Evolutionary conservation across 2,888 invertebrate species (phyloP), one percentile per base, ranked within the genome.

Genomic region (Sarcophaga caerulescens): DNA sequence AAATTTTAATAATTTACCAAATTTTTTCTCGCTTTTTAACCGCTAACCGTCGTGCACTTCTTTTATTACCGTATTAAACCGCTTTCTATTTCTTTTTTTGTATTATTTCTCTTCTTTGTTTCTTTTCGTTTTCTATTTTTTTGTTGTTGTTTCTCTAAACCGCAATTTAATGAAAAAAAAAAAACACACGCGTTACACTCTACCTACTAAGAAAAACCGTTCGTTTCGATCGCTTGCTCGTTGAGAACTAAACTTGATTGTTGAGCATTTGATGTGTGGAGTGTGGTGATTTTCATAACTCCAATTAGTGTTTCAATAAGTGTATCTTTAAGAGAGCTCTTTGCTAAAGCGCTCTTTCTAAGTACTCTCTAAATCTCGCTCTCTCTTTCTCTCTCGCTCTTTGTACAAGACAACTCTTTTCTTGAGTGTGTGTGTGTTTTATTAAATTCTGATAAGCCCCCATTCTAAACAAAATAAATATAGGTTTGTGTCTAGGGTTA

Each of bases 221-320:
- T 87, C 88, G 87, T 73, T 78, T 88, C 86, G 88, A 85, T 88
- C 88, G 87, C 70, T 79, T 77, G 87, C 81, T 88, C 87, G 81
- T 82, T 86, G 84, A 85, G 81, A 88, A 88, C 88, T 88, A 84
- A 84, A 75, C 70, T 81, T 77, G 87, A 79, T 88, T 86, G 81
- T 82, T 86, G 84, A 85, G 84, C 87, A 88, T 88, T 88, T 83
- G 81, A 68, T 52, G 52, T 52, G 52, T 52, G 4, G 17, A 52
- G 52, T 52, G 52, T 52, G 52, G 59, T 17, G 52, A 17, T 63
- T 14, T 81, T 81, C 77, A 25, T 83, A 85, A 85, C 85, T 85
- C 80, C 85, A 85, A 77, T 85, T 80, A 76, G 63, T 80, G 81
- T 75, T 71, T 12, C 17, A 14, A 2, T 47, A 47, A 14, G 12